A percentile compares a stretch with the other conserved stretches of the same genome.
Conservation (phyloP, 2,888 invertebrate genomes). For the Odontocolon sp. region DNA sequence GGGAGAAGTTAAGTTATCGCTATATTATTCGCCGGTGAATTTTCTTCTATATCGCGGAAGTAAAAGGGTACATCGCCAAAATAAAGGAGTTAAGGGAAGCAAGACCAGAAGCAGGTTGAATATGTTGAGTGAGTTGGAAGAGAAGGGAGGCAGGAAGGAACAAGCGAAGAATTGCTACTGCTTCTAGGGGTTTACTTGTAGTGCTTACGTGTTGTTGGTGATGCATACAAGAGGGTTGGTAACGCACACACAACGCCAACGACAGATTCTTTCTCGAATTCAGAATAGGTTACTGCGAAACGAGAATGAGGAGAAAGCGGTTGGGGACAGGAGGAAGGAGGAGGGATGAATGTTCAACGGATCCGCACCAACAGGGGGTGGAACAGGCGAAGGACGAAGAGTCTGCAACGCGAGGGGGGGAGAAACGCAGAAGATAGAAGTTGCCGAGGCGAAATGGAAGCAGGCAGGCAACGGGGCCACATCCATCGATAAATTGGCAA, state of each 20-base stretch:
- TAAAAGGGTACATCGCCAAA: slow-evolving; percentile 5
- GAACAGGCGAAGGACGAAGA: not conserved
- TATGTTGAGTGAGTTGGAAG: slow-evolving; percentile 34
- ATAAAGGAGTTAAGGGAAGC: not conserved
- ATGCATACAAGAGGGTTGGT: slow-evolving; percentile 18
- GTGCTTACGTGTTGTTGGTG: not conserved
- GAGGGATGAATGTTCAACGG: slow-evolving; percentile 16
- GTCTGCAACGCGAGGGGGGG: not conserved
- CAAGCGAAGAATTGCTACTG: slow-evolving; percentile 9
- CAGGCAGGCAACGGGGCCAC: slow-evolving; percentile 58
- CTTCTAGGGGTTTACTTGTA: not conserved
- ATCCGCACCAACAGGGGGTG: slow-evolving; percentile 38
- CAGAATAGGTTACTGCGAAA: slow-evolving; percentile 46
- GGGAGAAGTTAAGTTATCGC: not conserved
- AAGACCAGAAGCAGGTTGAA: slow-evolving; percentile 16
- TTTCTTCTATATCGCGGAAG: not conserved
- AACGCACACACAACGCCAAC: slow-evolving; percentile 28
- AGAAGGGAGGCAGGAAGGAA: slow-evolving; percentile 11
- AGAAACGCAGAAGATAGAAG: slow-evolving; percentile 48
- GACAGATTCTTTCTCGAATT: slow-evolving; percentile 55
- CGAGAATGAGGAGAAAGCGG: slow-evolving; percentile 12
- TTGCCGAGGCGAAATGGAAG: slow-evolving; percentile 55
- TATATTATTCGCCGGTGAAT: slow-evolving; percentile 10
- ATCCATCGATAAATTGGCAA: slow-evolving; percentile 74
- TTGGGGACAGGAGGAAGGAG: not conserved